These are phyloP conservation scores for Hemichromis elongatus DNA, from an alignment of 2,113 vertebrate genomes.

Conservation along the genomic window DNA sequence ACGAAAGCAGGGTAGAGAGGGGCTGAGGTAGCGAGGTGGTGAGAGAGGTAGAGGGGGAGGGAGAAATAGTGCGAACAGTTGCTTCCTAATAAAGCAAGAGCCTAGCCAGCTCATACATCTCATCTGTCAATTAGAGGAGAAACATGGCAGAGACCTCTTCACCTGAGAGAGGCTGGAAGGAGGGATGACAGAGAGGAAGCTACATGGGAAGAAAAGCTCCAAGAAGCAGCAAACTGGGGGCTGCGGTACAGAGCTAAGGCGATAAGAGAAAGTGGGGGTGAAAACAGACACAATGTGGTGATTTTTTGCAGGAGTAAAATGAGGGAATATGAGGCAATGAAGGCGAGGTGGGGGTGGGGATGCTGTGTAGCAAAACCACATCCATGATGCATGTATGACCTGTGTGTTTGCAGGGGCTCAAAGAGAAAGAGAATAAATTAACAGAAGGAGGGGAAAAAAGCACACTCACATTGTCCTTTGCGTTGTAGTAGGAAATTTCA, in stretches of 20 bases:
- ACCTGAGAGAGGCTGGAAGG: constrained; percentile 56
- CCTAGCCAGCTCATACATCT: constrained; percentile 67
- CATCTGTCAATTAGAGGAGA: constrained; percentile 64
- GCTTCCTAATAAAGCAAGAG: constrained; percentile 72
- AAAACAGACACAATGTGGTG: background rate
- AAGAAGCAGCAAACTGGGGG: background rate
- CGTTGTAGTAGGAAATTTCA: constrained; percentile 93
- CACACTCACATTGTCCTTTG: constrained; percentile 90
- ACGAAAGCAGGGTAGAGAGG: constrained; percentile 7
- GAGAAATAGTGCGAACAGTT: constrained; percentile 40
- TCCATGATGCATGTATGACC: constrained; percentile 1
- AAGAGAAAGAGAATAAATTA: background rate
- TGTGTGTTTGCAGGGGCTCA: background rate
- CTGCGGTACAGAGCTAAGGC: constrained; percentile 11
- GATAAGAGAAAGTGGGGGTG: background rate
- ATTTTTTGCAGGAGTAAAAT: background rate
- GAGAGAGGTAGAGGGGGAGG: background rate
- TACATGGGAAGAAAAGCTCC: constrained; percentile 13
- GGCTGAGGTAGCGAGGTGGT: background rate
- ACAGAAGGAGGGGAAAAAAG: background rate
- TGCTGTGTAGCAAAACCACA: background rate
- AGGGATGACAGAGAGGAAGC: constrained; percentile 25
- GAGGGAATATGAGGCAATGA: background rate
- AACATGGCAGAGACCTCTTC: constrained; percentile 66
- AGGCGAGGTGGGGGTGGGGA: background rate